phyloP scores from a whole-genome alignment of 2,797 vertebrate genomes.

The Craterocephalus amniculus region DNA sequence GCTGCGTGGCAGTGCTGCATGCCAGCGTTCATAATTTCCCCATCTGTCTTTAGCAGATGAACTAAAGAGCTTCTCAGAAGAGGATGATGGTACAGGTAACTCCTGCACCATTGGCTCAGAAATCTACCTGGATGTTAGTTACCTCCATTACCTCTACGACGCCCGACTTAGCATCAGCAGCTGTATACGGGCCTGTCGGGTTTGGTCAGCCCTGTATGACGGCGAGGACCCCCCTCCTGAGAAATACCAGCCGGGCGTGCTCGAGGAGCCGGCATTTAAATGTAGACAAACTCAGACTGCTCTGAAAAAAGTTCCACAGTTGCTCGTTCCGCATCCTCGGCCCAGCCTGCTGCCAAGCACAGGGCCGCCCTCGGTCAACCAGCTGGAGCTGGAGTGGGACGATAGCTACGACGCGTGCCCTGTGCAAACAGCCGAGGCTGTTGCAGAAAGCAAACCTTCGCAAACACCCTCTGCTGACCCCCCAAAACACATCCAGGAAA shows the following conservation, averaged over 20 bases:
- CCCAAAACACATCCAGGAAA: slow-evolving; percentile 91
- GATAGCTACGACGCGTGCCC: slow-evolving; percentile 92
- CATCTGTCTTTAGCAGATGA: slow-evolving; percentile 69
- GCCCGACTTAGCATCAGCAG: slow-evolving; percentile 87
- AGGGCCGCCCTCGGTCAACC: slow-evolving; percentile 52
- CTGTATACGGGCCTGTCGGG: slow-evolving; percentile 88
- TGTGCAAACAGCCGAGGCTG: slow-evolving; percentile 81
- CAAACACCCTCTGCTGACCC: slow-evolving; percentile 56
- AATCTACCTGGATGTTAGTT: slow-evolving; percentile 91
- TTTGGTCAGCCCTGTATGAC: slow-evolving; percentile 95
- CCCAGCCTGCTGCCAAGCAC: not conserved
- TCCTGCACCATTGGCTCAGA: slow-evolving; percentile 90
- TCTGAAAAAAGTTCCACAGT: slow-evolving; percentile 40
- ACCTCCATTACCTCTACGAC: slow-evolving; percentile 94
- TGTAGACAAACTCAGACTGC: slow-evolving; percentile 27
- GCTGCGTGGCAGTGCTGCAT: not conserved
- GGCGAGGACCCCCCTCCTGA: slow-evolving; percentile 90
- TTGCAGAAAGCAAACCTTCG: slow-evolving; percentile 50
- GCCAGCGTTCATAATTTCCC: slow-evolving; percentile 33
- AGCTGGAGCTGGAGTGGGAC: slow-evolving; percentile 96
- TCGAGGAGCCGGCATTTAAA: slow-evolving; percentile 78
- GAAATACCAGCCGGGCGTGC: slow-evolving; percentile 81
- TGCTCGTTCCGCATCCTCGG: slow-evolving; percentile 2
- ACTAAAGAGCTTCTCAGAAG: slow-evolving; percentile 47
- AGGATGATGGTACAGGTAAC: slow-evolving; percentile 71